Base-by-base conservation (phyloP, 2,113 vertebrate species). In the Lepidothrix coronata region DNA sequence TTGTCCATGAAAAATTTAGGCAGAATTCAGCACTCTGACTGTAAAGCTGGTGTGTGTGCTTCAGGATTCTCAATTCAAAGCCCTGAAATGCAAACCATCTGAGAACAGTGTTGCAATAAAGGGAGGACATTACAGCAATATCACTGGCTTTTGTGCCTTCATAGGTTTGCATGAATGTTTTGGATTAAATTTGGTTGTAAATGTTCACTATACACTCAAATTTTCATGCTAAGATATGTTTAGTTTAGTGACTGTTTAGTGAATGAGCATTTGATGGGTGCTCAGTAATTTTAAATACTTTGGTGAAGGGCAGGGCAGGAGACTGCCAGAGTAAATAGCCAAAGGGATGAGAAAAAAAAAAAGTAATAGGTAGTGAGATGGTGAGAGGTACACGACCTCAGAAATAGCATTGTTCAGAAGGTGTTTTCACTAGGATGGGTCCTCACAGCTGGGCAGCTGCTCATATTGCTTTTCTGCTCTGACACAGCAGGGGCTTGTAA, bases 11-110 rank as follows among this genome's bases (percentile, higher is more conserved):
- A 79, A 48, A 67, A 52, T 15, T 31, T 51, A 55, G 66, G 46
- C 19, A 84, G 49, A 80, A 78, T 59, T 75, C 54, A 75, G 17
- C 14, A 19, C 22, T 88, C 17, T 83, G 44, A 8, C 21, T 78
- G 8, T 66, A 62, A 52, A 73, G 33, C 9, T 4, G 1, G 21
- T 48, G 12, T 39, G 8, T 58, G 30, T 33, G 11, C 54, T 76
- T 75, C 43, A 66, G 21, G 25, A n/a, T 62, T 70, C 62, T 65
- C 18, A 31, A 7, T 70, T 89, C 5, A 7, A 74, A 78, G 30
- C 19, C 35, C 39, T 54, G 14, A 35, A 12, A 15, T 2, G 4
- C 33, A 51, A 41, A 75, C 33, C 80, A 5, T 13, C 6, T 0
- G 0, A 75, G 46, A 76, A 9, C 27, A 22, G 11, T 3, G 7